Base-by-base conservation (phyloP, 2,113 vertebrate genomes). In the Austrofundulus limnaeus region DNA sequence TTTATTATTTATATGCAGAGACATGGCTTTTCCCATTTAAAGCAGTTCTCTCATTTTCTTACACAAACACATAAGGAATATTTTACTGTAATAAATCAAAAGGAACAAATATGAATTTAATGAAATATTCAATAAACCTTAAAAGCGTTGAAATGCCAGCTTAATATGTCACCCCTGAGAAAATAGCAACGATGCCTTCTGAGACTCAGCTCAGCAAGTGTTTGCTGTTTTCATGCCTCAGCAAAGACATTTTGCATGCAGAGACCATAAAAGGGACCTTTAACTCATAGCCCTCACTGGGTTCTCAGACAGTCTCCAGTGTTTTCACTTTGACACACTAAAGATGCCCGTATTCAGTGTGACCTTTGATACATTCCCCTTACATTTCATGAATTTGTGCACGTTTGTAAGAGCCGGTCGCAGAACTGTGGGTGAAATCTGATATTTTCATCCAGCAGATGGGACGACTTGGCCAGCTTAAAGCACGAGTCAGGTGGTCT, bases 41-140 rank as follows among this genome's bases (percentile, higher is more conserved):
- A 41, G 43, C 4, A 15, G 11, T 11, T 49, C 11, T 23, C 43
- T 19, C n/a, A 46, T 11, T n/a, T 34, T 73, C 49, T 52, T 37
- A 28, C 25, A 21, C 3, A 2, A 48, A 58, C 54, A 75, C 50
- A 58, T 51, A 23, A 15, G 34, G 50, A 74, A 21, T 47, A 58
- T 71, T 75, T 74, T 59, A 71, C 60, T 55, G 67, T 46, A 72
- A 67, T 56, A 73, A 81, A 70, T 82, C 81, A 75, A 77, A 86
- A 61, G 65, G 70, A 84, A 84, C 77, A 77, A 82, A 85, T 82
- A 41, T 66, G 47, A 53, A 75, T 79, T 73, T 77, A 77, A 72
- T 73, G 65, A 77, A 77, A 76, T 64, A 83, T 49, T 65, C 64
- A 77, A 80, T 82, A 81, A 81, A 70, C 61, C 61, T 77, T 84